phyloP scores from a whole-genome alignment of 2,113 vertebrate genomes.

The Chitala chitala region DNA sequence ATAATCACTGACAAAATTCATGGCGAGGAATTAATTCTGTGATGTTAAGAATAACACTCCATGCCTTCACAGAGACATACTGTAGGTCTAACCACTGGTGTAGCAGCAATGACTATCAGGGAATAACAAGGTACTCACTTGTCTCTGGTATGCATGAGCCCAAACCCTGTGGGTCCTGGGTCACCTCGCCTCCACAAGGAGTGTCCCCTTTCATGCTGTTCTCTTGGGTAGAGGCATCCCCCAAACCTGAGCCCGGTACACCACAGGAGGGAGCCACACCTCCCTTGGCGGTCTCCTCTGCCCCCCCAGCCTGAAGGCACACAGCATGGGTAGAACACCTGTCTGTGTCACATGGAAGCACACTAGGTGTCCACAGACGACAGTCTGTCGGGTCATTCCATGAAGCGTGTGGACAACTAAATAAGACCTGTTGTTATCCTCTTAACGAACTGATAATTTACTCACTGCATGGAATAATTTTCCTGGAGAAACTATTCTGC shows the following conservation, averaged over 20 bases:
- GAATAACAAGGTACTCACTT: constrained; percentile 87
- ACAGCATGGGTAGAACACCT: constrained; percentile 64
- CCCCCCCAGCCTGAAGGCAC: constrained; percentile 79
- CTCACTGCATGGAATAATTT: background rate
- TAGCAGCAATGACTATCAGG: no score
- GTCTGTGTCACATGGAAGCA: constrained; percentile 49
- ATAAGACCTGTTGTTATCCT: no score
- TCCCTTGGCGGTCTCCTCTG: constrained; percentile 64
- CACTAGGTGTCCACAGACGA: no score
- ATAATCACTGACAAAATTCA: no score
- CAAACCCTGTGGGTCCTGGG: constrained; percentile 78
- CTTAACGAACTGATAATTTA: no score
- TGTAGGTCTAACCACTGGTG: no score
- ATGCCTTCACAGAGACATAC: no score
- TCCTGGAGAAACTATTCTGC: background rate
- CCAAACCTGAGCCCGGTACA: constrained; percentile 45
- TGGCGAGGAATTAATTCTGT: no score
- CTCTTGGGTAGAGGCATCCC: constrained; percentile 61
- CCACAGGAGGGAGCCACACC: constrained; percentile 58
- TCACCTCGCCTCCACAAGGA: constrained; percentile 60
- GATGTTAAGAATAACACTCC: no score
- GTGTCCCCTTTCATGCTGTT: constrained; percentile 70
- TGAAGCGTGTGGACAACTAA: no score
- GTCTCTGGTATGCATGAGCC: constrained; percentile 87
- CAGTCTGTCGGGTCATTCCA: no score